Conservation (phyloP, 1,140 invertebrate genomes). For the Drosophila parvula region DNA sequence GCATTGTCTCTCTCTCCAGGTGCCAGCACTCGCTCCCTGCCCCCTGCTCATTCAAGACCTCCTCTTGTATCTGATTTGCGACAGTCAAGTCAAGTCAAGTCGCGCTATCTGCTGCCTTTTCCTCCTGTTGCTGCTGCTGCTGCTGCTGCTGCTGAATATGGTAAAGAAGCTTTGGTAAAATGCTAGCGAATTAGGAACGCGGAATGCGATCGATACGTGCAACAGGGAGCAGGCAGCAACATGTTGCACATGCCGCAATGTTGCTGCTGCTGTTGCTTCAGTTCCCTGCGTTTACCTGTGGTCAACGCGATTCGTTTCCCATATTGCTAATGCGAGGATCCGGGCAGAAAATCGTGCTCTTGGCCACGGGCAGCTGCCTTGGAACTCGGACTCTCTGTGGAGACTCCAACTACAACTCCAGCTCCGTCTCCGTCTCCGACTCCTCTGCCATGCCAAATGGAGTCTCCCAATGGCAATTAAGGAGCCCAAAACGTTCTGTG, state of each 20-base stretch:
- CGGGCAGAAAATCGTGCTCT: conserved; percentile 60
- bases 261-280: conserved; percentile 37
- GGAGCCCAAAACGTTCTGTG: conserved; percentile 75
- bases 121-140: background rate
- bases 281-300: conserved; percentile 49
- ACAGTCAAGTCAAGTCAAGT: conserved; percentile 66
- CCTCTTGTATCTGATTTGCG: conserved; percentile 77
- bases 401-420: background rate
- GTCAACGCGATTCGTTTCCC: conserved; percentile 79
- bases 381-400: conserved; percentile 25
- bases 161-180: conserved; percentile 74
- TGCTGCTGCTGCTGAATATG: conserved; percentile 65
- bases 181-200: conserved; percentile 81
- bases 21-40: background rate
- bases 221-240: conserved; percentile 64
- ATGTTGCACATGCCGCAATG: conserved; percentile 79
- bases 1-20: conserved; percentile 37
- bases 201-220: conserved; percentile 82
- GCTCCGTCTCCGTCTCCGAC: background rate
- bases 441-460: conserved; percentile 55
- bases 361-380: conserved; percentile 39
- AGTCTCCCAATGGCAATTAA: conserved; percentile 80
- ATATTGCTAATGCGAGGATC: conserved; percentile 74
- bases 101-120: conserved; percentile 47
- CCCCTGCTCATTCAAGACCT: conserved; percentile 6